phyloP scores from a whole-genome alignment of 2,888 invertebrate species.

The Cephus nigrinus region DNA sequence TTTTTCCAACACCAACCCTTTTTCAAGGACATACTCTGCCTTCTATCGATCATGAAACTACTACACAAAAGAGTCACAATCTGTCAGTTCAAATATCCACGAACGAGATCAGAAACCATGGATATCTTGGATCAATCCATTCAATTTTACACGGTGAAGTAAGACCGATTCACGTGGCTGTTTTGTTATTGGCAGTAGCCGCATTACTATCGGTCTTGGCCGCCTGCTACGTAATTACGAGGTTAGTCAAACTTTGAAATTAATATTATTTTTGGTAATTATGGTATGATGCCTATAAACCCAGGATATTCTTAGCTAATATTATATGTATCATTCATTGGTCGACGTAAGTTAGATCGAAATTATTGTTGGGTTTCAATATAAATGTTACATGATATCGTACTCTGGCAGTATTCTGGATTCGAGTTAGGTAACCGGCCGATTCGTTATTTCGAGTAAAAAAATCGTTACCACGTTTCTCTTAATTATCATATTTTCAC shows the following conservation, averaged over 20 bases:
- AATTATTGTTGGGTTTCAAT: background rate
- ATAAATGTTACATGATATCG: background rate
- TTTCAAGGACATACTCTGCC: background rate
- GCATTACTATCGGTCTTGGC: constrained; percentile 52
- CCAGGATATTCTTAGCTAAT: background rate
- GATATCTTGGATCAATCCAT: background rate
- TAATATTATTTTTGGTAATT: background rate
- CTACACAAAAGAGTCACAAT: background rate
- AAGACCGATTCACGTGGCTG: constrained; percentile 47
- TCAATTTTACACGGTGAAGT: background rate
- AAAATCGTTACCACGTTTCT: background rate
- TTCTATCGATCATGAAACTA: background rate
- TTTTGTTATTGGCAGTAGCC: constrained; percentile 46
- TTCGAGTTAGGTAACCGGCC: background rate
- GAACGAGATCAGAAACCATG: background rate
- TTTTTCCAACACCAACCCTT: background rate
- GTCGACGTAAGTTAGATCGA: background rate
- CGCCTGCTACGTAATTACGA: constrained; percentile 55
- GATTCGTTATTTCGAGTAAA: background rate
- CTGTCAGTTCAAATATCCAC: no score
- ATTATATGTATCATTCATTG: background rate
- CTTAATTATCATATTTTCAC: constrained; percentile 32
- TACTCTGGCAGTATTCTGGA: background rate
- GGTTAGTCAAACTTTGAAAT: constrained; percentile 31
- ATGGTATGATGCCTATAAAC: background rate